A percentile compares a stretch with the other conserved stretches of the same genome.
These are phyloP conservation scores for Heliconius hermathena DNA, from an alignment of 1,140 invertebrate species.

Conservation along the genomic window DNA sequence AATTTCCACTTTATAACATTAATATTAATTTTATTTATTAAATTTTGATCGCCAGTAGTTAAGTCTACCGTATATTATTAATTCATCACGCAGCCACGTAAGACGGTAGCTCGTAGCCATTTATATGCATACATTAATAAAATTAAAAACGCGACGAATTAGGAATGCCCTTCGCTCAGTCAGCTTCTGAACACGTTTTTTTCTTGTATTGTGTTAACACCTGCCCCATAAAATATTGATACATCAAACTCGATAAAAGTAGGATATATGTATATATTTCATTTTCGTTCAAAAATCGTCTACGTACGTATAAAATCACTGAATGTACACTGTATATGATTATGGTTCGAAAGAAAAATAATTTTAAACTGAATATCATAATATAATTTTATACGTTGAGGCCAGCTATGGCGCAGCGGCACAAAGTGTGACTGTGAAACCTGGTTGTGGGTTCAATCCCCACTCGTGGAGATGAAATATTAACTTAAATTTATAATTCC, in stretches of 20 bases:
- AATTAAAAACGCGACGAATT: conserved; percentile 11
- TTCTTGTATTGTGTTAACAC: conserved; percentile 5
- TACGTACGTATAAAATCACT: too few species aligned
- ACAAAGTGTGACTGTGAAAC: too few species aligned
- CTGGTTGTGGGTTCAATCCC: too few species aligned
- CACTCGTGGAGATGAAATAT: too few species aligned
- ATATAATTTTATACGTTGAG: too few species aligned
- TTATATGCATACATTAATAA: conserved; percentile 5
- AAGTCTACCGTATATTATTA: not conserved
- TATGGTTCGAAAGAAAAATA: too few species aligned
- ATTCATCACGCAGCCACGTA: not conserved
- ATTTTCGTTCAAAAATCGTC: not conserved
- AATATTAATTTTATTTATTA: not conserved
- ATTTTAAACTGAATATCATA: too few species aligned
- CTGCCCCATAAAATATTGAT: conserved; percentile 18
- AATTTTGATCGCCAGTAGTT: not conserved
- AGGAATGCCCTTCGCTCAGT: not conserved
- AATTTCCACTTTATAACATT: not conserved
- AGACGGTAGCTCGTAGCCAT: not conserved
- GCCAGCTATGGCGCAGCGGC: too few species aligned
- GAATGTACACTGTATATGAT: too few species aligned
- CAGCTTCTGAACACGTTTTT: not conserved
- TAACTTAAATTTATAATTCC: too few species aligned
- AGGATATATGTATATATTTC: not conserved
- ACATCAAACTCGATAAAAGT: conserved; percentile 3